Base-by-base conservation (phyloP, 2,797 vertebrate genomes). In the Choloepus didactylus region DNA sequence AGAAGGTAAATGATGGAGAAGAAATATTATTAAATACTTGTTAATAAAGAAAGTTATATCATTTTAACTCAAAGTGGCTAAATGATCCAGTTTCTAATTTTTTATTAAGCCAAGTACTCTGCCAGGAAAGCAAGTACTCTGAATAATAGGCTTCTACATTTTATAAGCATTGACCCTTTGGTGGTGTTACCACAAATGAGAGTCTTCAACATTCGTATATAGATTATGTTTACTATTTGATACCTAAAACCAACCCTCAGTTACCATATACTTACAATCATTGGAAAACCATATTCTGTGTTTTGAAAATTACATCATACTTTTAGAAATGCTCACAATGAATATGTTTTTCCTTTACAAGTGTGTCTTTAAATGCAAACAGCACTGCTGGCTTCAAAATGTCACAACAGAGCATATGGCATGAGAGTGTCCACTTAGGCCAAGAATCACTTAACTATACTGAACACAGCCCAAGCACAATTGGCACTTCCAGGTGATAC, bases 391-490 rank as follows among this genome's bases (percentile, higher is more conserved):
- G 23, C 41, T 92, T 93, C 62, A 94, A 72, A 92, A 95, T 75
- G 84, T 95, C 90, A 69, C 5, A 83, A 59, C 54, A 66, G 72
- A 93, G 31, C 84, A 69, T 51, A 81, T 92, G 92, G 60, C 35
- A 92, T 66, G 9, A 49, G 82, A 59, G 46, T 64, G 46, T 59
- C 49, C 29, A 54, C 31, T 89, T 77, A 64, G 1, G 0, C 92
- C 84, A 96, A 87, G 87, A 94, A 83, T 72, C 84, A 76, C 92
- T 87, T 89, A 59, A 64, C 77, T 49, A 54, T n/a, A 44, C 19
- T 29, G 72, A 54, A 70, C 25, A 27, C 10, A 62, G 80, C 23
- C 31, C 56, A 66, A 41, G 35, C 38, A 44, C 5, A 38, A 2
- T 6, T 35, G 46, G 31, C 21, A 60, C 54, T 51, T 54, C n/a